A percentile compares a stretch with the other conserved stretches of the same genome.
These are phyloP conservation scores for Fragum sueziense DNA, from an alignment of 2,888 invertebrate genomes.

Conservation along the genomic window DNA sequence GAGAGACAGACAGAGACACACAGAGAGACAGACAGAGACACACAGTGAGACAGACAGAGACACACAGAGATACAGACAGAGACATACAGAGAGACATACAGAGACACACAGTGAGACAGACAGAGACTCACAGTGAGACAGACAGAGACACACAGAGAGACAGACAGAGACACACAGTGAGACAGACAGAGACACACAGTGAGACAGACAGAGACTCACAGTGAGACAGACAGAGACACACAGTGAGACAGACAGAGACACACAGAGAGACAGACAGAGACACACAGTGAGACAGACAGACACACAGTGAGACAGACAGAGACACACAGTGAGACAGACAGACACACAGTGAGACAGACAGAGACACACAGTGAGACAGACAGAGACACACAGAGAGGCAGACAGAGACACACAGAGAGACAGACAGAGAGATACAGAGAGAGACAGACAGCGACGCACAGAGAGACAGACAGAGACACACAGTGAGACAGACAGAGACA, in stretches of 20 bases:
- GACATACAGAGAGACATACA: too few relatives aligned
- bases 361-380: too few relatives aligned
- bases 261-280: neutral
- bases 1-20: neutral
- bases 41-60: neutral
- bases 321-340: neutral
- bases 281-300: neutral
- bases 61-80: neutral
- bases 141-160: neutral
- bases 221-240: too few relatives aligned
- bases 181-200: neutral
- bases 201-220: too few relatives aligned
- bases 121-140: neutral
- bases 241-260: too few relatives aligned
- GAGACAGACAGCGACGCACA: too few relatives aligned
- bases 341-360: neutral
- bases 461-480: too few relatives aligned
- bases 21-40: neutral
- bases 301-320: constrained; percentile 12
- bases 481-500: neutral
- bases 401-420: too few relatives aligned
- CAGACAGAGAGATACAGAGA: too few relatives aligned
- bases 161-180: neutral
- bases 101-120: neutral
- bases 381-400: too few relatives aligned